Evolutionary conservation across 2,113 vertebrate species (phyloP), one percentile per base, ranked within the genome.

Genomic region (Rhodinocichla rosea): DNA sequence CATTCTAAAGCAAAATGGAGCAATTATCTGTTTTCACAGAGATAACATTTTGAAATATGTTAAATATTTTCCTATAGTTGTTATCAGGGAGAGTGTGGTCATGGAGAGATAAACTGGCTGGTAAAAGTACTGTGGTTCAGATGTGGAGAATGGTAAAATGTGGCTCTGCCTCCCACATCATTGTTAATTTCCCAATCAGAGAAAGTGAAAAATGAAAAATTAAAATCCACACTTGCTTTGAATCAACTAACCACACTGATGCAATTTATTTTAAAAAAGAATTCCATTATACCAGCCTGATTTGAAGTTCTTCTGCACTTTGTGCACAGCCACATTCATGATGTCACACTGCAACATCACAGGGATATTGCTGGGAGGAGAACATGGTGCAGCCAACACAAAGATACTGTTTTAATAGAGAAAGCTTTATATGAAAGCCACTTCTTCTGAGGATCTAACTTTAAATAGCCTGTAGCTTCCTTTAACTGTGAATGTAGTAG

Each of bases 151-250:
- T 6, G 20, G 53, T 65, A 76, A 89, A 84, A 96, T 83, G 76
- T 78, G 93, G 78, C 73, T 95, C 92, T 94, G 74, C 71, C 69
- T 96, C 85, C 82, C 79, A 59, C 73, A 92, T 89, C 47, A 60
- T 75, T 87, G 92, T 88, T 92, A 96, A 87, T 37, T 93, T 95
- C 90, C 84, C 87, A 88, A 74, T 50, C 39, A 69, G 52, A 49
- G 13, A 62, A 91, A 71, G 5, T 65, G 59, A 91, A 60, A 71
- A 62, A 44, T 52, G 39, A 42, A 75, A 65, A 80, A 92, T 52
- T 79, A 89, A 91, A 95, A 78, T 83, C 63, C 60, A 85, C 32
- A 32, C 69, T 87, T 96, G 79, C 77, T 96, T 95, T 96, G 93
- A 95, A 95, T 96, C 69, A 95, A 89, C n/a, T 92, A 94, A 95